These are phyloP conservation scores for Callipepla squamata DNA, from an alignment of 2,113 vertebrate species.

Conservation along the genomic window DNA sequence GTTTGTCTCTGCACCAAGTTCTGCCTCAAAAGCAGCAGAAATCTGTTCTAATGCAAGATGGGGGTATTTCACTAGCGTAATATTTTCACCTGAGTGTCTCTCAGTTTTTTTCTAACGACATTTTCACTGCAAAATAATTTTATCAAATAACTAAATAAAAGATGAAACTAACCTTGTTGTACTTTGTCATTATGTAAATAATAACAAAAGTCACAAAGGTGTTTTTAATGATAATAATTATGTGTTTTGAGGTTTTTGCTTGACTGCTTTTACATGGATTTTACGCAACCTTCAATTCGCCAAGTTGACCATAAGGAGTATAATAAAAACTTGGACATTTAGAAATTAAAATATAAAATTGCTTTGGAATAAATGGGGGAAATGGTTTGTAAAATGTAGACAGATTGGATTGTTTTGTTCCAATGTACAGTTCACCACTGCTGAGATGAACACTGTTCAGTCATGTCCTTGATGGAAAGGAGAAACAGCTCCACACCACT, in stretches of 20 bases:
- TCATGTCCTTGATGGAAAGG: neutral
- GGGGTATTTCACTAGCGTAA: neutral
- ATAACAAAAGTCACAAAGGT: neutral
- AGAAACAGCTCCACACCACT: neutral
- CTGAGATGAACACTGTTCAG: neutral
- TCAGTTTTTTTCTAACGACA: neutral
- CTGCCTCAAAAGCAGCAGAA: neutral
- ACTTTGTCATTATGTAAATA: neutral
- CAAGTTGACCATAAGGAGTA: neutral
- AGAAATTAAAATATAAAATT: slow-evolving; percentile 2
- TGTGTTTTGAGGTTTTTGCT: neutral
- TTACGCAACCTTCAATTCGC: slow-evolving; percentile 20
- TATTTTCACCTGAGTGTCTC: neutral
- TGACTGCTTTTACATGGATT: neutral
- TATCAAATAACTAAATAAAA: neutral
- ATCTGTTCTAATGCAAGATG: neutral
- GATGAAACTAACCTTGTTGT: accelerated
- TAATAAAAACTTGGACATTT: slow-evolving; percentile 15
- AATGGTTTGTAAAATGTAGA: slow-evolving; percentile 16
- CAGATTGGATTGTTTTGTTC: slow-evolving; percentile 25
- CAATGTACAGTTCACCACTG: neutral
- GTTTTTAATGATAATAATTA: neutral
- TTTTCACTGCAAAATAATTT: neutral
- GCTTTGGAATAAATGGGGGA: neutral
- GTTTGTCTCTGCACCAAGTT: neutral